Percentiles rank a stretch among this genome's conserved stretches.
phyloP scores from a whole-genome alignment of 2,113 vertebrate genomes.

The Gambusia holbrooki region DNA sequence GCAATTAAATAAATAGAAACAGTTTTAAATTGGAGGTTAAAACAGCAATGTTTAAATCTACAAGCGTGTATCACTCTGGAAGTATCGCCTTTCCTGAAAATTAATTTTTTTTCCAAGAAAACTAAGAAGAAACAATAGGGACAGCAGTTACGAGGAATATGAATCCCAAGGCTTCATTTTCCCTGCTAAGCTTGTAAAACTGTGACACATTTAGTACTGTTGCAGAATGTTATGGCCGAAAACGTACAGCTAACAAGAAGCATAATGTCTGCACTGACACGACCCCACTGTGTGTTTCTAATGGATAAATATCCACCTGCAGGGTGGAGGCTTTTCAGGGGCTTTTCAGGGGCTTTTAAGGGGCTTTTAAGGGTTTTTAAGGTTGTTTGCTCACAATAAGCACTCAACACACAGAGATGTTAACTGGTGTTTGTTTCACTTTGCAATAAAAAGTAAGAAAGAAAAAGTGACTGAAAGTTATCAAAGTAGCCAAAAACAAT shows the following conservation, averaged over 20 bases:
- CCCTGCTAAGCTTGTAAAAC: background rate
- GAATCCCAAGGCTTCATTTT: background rate
- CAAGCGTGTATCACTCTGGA: too few species aligned
- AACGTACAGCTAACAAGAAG: background rate
- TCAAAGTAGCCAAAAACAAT: constrained; percentile 31
- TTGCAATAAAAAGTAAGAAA: constrained; percentile 9
- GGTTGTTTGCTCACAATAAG: constrained; percentile 19
- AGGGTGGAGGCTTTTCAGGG: constrained; percentile 1
- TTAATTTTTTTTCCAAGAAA: too few species aligned
- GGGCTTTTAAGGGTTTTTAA: constrained; percentile 14
- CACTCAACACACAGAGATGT: background rate
- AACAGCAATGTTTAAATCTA: too few species aligned
- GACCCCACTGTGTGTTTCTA: constrained; percentile 17
- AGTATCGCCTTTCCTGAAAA: background rate
- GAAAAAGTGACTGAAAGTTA: constrained; percentile 1
- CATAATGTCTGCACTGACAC: constrained; percentile 14
- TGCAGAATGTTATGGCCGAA: background rate
- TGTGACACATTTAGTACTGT: background rate
- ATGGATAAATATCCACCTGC: constrained; percentile 48
- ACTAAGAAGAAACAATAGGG: too few species aligned
- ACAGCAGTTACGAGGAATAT: background rate
- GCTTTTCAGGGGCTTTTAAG: background rate
- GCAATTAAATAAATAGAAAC: too few species aligned
- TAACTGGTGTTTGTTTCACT: constrained; percentile 21
- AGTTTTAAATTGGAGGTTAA: too few species aligned